Conservation (phyloP, 2,888 invertebrate species). For the Taenaris catops region DNA sequence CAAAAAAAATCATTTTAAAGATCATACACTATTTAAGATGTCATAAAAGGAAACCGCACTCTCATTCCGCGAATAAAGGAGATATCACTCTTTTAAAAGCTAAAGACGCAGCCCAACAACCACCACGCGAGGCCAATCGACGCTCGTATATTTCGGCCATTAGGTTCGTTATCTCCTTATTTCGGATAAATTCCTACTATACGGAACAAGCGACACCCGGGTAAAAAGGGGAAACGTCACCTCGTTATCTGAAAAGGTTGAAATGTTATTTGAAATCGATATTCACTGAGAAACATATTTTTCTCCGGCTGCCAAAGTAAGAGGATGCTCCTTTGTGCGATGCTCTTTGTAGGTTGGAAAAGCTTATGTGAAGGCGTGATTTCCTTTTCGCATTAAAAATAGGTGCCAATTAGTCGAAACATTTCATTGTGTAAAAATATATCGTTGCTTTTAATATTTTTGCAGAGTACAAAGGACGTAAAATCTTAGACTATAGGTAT, state of each 20-base stretch:
- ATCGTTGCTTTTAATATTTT: too few relatives aligned
- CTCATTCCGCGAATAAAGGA: too few relatives aligned
- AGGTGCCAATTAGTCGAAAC: constrained; percentile 13
- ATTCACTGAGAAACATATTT: constrained; percentile 62
- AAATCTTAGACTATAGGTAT: too few relatives aligned
- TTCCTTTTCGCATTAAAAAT: constrained; percentile 12
- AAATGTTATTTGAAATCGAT: constrained; percentile 80
- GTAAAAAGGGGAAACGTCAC: constrained; percentile 75
- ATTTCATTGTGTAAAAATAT: constrained; percentile 7
- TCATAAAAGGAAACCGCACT: too few relatives aligned
- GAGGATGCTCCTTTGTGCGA: constrained; percentile 23
- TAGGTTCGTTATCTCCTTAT: constrained; percentile 76
- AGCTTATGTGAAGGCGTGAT: constrained; percentile 12
- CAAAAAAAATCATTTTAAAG: too few relatives aligned
- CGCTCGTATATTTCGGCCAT: constrained; percentile 47
- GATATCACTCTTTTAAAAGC: not conserved
- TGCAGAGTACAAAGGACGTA: too few relatives aligned
- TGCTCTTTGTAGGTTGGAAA: constrained; percentile 18
- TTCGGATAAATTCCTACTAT: constrained; percentile 74
- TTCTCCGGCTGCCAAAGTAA: constrained; percentile 34
- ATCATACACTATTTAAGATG: too few relatives aligned
- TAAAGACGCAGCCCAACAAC: constrained; percentile 6
- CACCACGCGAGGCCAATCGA: constrained; percentile 41
- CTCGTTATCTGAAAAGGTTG: constrained; percentile 79
- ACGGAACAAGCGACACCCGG: constrained; percentile 51